Evolutionary conservation across 1,140 invertebrate species (phyloP).

Genomic region (Heliconius himera): DNA sequence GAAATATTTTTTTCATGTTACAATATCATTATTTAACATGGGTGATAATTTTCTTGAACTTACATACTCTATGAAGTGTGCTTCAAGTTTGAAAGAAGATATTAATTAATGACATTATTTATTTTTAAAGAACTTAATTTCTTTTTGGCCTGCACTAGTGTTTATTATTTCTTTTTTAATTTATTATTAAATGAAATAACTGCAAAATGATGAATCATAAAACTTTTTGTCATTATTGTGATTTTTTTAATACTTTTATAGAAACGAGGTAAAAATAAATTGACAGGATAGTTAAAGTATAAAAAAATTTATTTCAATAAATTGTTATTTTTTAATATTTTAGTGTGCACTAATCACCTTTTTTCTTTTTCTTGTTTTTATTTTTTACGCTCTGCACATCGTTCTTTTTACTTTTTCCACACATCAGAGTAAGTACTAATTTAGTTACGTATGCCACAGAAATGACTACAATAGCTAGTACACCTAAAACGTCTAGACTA

Average conservation of each 20-base stretch:
- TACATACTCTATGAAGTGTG: not conserved
- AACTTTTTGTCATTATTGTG: no score
- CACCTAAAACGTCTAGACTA: conserved; percentile 82
- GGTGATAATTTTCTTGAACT: not conserved
- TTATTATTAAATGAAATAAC: not conserved
- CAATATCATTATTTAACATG: not conserved
- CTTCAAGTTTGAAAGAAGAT: not conserved
- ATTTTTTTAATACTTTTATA: not conserved
- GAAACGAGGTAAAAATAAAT: not conserved
- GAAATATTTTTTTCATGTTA: not conserved
- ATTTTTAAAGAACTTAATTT: not conserved
- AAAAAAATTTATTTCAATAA: not conserved
- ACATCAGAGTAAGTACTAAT: conserved; percentile 36
- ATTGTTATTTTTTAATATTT: not conserved
- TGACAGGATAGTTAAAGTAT: not conserved
- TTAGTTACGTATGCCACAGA: conserved; percentile 32
- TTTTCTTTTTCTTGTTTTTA: conserved; percentile 33
- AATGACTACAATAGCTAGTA: conserved; percentile 43
- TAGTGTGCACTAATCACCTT: not conserved
- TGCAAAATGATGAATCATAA: not conserved
- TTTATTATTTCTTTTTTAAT: not conserved
- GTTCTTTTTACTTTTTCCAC: conserved; percentile 13
- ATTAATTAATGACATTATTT: not conserved
- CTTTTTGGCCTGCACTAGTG: not conserved
- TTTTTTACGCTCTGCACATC: not conserved